Evolutionary conservation across 2,113 vertebrate genomes (phyloP).

Genomic region (Nothobranchius furzeri): DNA sequence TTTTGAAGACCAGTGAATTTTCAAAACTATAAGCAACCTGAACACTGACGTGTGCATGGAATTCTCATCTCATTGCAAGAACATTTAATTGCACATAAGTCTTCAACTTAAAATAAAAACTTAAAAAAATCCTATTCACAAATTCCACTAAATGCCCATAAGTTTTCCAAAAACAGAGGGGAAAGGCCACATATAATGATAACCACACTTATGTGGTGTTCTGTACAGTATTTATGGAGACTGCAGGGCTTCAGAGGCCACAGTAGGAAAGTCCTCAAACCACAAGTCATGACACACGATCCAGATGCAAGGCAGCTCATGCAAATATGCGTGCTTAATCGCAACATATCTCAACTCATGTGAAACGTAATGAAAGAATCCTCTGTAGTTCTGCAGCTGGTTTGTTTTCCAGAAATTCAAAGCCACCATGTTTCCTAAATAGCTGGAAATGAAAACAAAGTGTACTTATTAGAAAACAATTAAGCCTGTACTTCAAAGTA

Average conservation of each 20-base stretch:
- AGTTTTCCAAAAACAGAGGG: constrained; percentile 8
- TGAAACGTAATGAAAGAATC: neutral
- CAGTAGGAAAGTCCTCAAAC: constrained; percentile 56
- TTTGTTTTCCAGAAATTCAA: neutral
- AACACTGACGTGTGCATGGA: neutral
- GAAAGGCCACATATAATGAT: constrained; percentile 64
- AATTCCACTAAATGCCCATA: constrained; percentile 14
- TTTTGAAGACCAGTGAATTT: constrained; percentile 6
- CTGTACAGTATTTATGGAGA: constrained; percentile 60
- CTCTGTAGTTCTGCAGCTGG: neutral
- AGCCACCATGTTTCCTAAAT: neutral
- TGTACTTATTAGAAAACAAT: neutral
- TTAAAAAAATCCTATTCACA: constrained; percentile 44
- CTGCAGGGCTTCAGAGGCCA: constrained; percentile 57
- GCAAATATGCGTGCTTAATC: neutral
- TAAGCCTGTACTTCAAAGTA: neutral
- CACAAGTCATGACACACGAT: constrained; percentile 25
- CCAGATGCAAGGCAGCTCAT: neutral
- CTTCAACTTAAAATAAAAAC: constrained; percentile 42
- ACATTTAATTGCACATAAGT: constrained; percentile 32
- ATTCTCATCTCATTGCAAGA: constrained; percentile 22
- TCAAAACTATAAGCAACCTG: neutral
- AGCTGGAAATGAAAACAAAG: neutral
- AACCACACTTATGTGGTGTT: constrained; percentile 61
- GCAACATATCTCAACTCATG: constrained; percentile 1